A percentile compares a stretch with the other conserved stretches of the same genome.
These are phyloP conservation scores for Eilema caniola DNA, from an alignment of 2,888 invertebrate species.

Conservation along the genomic window DNA sequence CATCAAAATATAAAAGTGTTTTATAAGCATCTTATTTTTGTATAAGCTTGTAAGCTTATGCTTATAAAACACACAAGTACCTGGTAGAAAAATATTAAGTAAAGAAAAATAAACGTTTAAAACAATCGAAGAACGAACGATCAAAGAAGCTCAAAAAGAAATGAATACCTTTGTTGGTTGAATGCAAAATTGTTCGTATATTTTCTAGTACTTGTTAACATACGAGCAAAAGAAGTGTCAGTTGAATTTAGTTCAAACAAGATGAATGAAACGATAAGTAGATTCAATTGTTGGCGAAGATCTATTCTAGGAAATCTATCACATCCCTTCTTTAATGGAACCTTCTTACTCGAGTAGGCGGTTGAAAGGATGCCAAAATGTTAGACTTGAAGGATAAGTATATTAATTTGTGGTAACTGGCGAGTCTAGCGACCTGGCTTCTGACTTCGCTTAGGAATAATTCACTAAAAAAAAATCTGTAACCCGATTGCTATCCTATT, in stretches of 20 bases:
- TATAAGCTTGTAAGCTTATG: too few relatives aligned
- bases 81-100: background rate
- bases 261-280: background rate
- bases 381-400: background rate
- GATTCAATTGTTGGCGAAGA: background rate
- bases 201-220: background rate
- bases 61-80: background rate
- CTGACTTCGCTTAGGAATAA: too few relatives aligned
- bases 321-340: background rate
- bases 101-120: background rate
- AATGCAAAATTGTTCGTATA: background rate
- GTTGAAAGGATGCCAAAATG: background rate
- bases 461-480: too few relatives aligned
- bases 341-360: background rate
- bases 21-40: background rate
- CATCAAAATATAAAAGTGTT: background rate
- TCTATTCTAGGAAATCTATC: slow-evolving; percentile 1
- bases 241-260: background rate
- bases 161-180: background rate
- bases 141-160: background rate
- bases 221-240: background rate
- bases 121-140: background rate
- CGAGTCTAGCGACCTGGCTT: too few relatives aligned
- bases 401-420: too few relatives aligned
- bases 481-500: too few relatives aligned